phyloP scores from a whole-genome alignment of 2,797 vertebrate species.

The Sylvia borin region DNA sequence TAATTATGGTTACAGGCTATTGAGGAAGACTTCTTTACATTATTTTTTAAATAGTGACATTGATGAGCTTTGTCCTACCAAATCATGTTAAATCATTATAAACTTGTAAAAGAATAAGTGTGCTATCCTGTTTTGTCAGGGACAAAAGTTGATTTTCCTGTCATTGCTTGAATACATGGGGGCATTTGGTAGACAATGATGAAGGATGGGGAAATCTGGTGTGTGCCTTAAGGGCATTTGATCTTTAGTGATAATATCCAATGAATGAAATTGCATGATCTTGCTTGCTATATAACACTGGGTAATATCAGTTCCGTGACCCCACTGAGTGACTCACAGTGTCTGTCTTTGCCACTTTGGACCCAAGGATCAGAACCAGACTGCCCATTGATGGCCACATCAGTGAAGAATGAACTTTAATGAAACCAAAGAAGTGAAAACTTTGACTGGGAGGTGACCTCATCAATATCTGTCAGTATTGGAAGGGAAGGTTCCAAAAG shows the following conservation, averaged over 20 bases:
- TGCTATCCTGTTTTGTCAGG: not conserved
- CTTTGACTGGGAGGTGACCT: not conserved
- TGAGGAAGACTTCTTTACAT: not conserved
- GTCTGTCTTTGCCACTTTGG: not conserved
- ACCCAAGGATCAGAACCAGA: not conserved
- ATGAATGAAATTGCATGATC: not conserved
- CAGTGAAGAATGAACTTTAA: not conserved
- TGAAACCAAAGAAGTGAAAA: not conserved
- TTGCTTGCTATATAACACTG: not conserved
- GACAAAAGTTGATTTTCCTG: not conserved
- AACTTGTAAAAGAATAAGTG: not conserved
- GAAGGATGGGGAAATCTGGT: not conserved
- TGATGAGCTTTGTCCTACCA: not conserved
- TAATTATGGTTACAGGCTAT: not conserved
- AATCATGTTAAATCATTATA: not conserved
- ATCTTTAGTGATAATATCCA: not conserved
- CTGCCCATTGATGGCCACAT: not conserved
- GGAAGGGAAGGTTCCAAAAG: not conserved
- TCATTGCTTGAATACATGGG: rapidly evolving
- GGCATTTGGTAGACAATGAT: not conserved
- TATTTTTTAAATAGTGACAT: not conserved
- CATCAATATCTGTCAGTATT: not conserved
- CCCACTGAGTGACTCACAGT: not conserved
- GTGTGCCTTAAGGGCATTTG: not conserved
- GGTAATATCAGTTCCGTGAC: not conserved